A percentile compares a stretch with the other conserved stretches of the same genome.
Evolutionary conservation across 2,113 vertebrate species (phyloP).

Genomic region (Plecotus auritus): DNA sequence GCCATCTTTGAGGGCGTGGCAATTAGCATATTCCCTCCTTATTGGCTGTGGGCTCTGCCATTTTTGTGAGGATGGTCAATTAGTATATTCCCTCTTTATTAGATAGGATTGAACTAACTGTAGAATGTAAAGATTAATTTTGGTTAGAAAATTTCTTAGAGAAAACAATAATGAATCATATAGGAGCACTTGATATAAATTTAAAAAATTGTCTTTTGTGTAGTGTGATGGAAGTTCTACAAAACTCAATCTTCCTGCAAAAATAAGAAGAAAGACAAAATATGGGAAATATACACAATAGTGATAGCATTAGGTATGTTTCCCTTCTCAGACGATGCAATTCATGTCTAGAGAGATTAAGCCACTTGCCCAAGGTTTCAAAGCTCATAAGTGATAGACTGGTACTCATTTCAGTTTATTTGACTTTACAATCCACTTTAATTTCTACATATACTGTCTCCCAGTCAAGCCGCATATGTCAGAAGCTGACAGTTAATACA

Average conservation of each 20-base stretch:
- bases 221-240: background rate
- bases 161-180: background rate
- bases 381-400: background rate
- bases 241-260: background rate
- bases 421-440: background rate
- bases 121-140: background rate
- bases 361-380: background rate
- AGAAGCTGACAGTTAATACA: background rate
- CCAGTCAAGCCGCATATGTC: background rate
- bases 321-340: background rate
- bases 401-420: background rate
- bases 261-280: background rate
- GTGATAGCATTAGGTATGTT: background rate
- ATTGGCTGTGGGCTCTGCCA: too few species aligned
- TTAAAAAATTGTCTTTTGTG: background rate
- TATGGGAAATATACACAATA: background rate
- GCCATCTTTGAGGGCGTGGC: too few species aligned
- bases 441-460: background rate
- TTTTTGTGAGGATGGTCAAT: too few species aligned
- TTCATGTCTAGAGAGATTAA: constrained; percentile 12
- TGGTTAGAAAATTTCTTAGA: background rate
- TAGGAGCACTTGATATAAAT: background rate
- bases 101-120: background rate
- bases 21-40: too few species aligned
- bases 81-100: too few species aligned